These are phyloP conservation scores for Sternotherus odoratus DNA, from an alignment of 2,797 vertebrate genomes.

Conservation along the genomic window DNA sequence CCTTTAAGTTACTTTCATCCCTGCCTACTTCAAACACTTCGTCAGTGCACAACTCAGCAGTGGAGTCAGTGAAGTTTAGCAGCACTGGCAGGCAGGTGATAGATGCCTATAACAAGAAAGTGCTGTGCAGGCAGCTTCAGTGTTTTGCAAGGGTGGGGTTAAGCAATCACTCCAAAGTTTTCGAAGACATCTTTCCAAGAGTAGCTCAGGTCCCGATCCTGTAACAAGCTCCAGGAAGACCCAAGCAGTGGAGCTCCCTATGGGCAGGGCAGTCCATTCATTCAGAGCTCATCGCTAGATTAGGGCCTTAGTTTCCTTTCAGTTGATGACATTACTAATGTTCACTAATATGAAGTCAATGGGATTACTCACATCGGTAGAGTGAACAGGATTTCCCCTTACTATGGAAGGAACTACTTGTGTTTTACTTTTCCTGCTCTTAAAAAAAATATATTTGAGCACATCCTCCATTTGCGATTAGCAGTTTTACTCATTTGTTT, in stretches of 20 bases:
- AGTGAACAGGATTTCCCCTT: background rate
- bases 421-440: background rate
- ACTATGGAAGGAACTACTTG: background rate
- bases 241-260: background rate
- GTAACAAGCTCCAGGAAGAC: background rate
- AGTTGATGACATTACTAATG: background rate
- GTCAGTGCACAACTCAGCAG: background rate
- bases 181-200: background rate
- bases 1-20: no score
- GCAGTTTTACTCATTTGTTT: background rate
- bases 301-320: background rate
- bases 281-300: background rate
- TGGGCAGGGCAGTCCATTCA: background rate
- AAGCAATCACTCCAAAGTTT: background rate
- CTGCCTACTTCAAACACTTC: background rate
- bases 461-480: background rate
- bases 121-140: background rate
- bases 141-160: background rate
- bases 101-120: background rate
- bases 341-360: slow-evolving; percentile 7
- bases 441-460: background rate
- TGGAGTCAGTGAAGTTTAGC: background rate
- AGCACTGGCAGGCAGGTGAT: background rate
- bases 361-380: background rate
- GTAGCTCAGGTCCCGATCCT: background rate